Base-by-base conservation (phyloP, 2,888 invertebrate species). In the Zonitis immaculata region DNA sequence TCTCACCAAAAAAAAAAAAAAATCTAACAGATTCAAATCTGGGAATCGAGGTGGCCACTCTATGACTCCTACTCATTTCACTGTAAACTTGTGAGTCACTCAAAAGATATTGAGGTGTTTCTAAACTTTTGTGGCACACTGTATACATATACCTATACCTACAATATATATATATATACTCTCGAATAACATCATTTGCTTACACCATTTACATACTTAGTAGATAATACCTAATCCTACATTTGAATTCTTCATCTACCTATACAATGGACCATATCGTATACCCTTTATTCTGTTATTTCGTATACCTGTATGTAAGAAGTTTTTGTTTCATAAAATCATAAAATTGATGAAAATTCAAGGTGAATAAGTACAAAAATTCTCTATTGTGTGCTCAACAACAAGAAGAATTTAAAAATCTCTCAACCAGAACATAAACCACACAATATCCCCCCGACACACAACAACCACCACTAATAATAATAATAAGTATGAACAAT, bases 371-470 rank as follows among this genome's bases (percentile, higher is more conserved):
- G n/a, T n/a, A n/a, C n/a, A 18, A 18, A 16, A 8, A 18, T 39
- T 39, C 18, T 39, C 18, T 39, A n/a, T 39, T 39, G 18, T 39
- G 14, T 5, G 3, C n/a, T n/a, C n/a, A n/a, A n/a, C 3, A 22
- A 22, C 22, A 22, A 26, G 7, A 18, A 18, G 18, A 39, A 39
- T 39, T 18, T 18, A 39, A 39, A 20, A 39, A 39, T 39, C 39
- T 20, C n/a, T 39, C 39, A 16, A 39, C 39, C 39, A 39, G 39
- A 39, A 39, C 39, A 39, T 39, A 39, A 39, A 39, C 39, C 39
- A 39, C 39, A 20, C 20, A 18, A 39, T 39, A 20, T 39, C 39
- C 3, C 2, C 8, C 35, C 20, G 20, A 6, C 16, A 16, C 7
- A 6, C 7, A 6, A 32, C 12, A 14, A 12, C 32, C 35, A 16